Evolutionary conservation across 2,797 vertebrate genomes (phyloP), one percentile per base, ranked within the genome.

Genomic region (Eutrigla gurnardus): DNA sequence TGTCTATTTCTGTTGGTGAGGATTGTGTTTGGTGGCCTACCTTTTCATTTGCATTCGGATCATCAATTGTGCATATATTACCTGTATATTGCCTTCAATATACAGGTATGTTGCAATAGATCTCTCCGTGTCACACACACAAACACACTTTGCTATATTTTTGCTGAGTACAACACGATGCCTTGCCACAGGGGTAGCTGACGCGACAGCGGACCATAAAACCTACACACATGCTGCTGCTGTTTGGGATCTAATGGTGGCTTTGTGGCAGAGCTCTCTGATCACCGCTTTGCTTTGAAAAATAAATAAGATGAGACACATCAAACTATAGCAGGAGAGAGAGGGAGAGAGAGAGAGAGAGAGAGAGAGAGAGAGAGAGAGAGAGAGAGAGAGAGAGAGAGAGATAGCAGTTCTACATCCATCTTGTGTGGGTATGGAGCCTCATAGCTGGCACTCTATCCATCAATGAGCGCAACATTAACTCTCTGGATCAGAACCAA

Each of bases 391-490:
- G 74, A 78, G 93, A 93, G 84, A 93, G 93, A 92, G 92, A 87
- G 91, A 91, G 93, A 84, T 91, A 89, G 91, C 86, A 89, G 84
- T 87, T 94, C 94, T 94, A 94, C 94, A 97, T 97, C 96, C 96
- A 96, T 97, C 97, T 97, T 97, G 95, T 96, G 96, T 95, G 94
- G 96, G 96, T 95, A 96, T 93, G 96, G 95, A 96, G 96, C 95
- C 96, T 96, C 82, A 93, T 95, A 94, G 93, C 95, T 97, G 96
- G 96, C 96, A 97, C 94, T 94, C 95, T 96, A 97, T 97, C 96
- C 96, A 97, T 97, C 96, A 97, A 96, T 95, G 95, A 95, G 96
- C 96, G 96, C 96, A 96, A 98, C 97, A 98, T 98, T 97, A 98
- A 97, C 96, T 97, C 95, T 96, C 95, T 97, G 96, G 97, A 97